phyloP scores from a whole-genome alignment of 92 coral and sea anemone species.

The Phenganax subtilis region DNA sequence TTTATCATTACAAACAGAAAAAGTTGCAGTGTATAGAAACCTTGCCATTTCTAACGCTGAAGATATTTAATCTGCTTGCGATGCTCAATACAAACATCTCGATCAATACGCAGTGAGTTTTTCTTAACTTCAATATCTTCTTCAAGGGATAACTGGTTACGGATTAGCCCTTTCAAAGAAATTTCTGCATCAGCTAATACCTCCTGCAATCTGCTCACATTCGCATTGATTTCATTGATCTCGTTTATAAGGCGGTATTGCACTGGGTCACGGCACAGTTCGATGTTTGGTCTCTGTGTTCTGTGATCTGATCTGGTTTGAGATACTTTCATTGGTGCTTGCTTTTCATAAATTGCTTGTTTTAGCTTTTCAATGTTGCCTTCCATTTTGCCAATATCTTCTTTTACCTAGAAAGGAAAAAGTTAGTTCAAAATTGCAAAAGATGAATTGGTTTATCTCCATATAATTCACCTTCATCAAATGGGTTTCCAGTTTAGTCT shows the following conservation, averaged over 20 bases:
- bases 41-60: conserved; percentile 50
- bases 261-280: conserved; percentile 92
- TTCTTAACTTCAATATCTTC: conserved; percentile 92
- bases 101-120: conserved; percentile 76
- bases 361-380: conserved; percentile 73
- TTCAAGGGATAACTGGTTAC: conserved; percentile 83
- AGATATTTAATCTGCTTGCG: conserved; percentile 92
- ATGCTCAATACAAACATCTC: conserved; percentile 84
- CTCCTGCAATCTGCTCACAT: conserved; percentile 72
- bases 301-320: conserved; percentile 88
- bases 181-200: conserved; percentile 70
- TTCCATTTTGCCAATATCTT: conserved; percentile 90
- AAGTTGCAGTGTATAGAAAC: neutral
- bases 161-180: conserved; percentile 79
- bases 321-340: conserved; percentile 94
- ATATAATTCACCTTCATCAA: conserved; percentile 58
- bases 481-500: conserved; percentile 87
- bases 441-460: neutral
- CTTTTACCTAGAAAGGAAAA: conserved; percentile 58
- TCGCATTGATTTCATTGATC: conserved; percentile 73
- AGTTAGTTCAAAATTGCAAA: neutral
- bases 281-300: conserved; percentile 93
- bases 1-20: neutral
- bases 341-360: conserved; percentile 80
- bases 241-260: conserved; percentile 88